Base-by-base conservation (phyloP, 1,140 invertebrate species). In the Ips typographus region DNA sequence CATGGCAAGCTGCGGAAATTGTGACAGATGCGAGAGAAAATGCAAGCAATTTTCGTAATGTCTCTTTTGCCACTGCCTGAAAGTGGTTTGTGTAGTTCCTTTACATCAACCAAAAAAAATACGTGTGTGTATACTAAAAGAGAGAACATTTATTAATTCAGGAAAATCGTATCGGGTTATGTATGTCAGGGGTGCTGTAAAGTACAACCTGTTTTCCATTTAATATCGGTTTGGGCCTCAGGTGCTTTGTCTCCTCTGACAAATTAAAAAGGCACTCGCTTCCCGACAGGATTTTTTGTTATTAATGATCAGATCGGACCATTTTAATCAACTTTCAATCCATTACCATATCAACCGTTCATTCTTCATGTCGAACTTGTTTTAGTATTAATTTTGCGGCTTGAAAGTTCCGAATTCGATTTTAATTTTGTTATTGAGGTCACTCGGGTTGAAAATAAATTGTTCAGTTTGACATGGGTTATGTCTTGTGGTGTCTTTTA, bases 221-320 rank as follows among this genome's bases (percentile, higher is more conserved):
- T 68, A 61, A 61, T 68, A 68, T 61, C 51, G 4, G 40, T 53
- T 51, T 55, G 66, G 58, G 52, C 57, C 66, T 40, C 66, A 68
- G 66, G 58, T 68, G 66, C 58, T 62, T 62, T 62, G 58, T 68
- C 58, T 68, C 47, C 66, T 61, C 66, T 68, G 66, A 62, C 66
- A 68, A 61, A 68, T 68, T 68, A 60, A 68, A 61, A 61, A 61
- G 56, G 44, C 42, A 6, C 22, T 42, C 39, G 66, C 55, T 58
- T 36, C 36, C 39, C 22, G 41, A 51, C 38, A 6, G 40, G 65
- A 60, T 67, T 67, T 65, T 67, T 60, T 60, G 56, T 60, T 59
- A 67, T 67, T 67, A 60, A 67, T 67, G 57, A 67, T 60, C 65
- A 4, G 38, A 8, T 40, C 38, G 42, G 38, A 67, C 56, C 56